phyloP scores from a whole-genome alignment of 2,113 vertebrate genomes.

The Psettodes erumei region DNA sequence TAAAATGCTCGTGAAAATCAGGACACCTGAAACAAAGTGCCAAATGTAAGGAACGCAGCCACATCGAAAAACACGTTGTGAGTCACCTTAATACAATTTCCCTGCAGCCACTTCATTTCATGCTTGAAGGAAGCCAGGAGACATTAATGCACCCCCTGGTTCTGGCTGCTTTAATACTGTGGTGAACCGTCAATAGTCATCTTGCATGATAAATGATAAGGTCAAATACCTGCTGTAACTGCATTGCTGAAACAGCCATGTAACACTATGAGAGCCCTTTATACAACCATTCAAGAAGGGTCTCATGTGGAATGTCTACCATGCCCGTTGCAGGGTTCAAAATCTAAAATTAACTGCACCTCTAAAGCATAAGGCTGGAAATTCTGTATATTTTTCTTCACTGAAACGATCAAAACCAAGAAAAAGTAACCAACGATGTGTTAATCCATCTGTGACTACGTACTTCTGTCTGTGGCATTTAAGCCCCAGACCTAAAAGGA shows the following conservation, averaged over 20 bases:
- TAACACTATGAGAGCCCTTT: not conserved
- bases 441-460: too few relatives aligned
- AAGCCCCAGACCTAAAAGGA: not conserved
- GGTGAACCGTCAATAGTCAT: not conserved
- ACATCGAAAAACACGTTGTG: not conserved
- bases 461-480: too few relatives aligned
- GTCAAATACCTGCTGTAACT: not conserved
- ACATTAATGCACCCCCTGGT: not conserved
- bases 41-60: not conserved
- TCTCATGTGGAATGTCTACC: not conserved
- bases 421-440: not conserved
- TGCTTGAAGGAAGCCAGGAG: not conserved
- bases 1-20: not conserved
- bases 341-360: not conserved
- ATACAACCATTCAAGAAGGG: not conserved
- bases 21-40: not conserved
- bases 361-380: not conserved
- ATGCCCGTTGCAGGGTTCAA: not conserved
- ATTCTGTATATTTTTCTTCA: not conserved
- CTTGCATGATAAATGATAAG: not conserved
- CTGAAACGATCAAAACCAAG: not conserved
- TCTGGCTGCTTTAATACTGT: not conserved
- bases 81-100: not conserved
- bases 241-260: not conserved
- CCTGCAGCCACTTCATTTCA: not conserved